These are phyloP conservation scores for Gallinago jamesoni DNA, from an alignment of 2,113 vertebrate genomes.

Conservation along the genomic window DNA sequence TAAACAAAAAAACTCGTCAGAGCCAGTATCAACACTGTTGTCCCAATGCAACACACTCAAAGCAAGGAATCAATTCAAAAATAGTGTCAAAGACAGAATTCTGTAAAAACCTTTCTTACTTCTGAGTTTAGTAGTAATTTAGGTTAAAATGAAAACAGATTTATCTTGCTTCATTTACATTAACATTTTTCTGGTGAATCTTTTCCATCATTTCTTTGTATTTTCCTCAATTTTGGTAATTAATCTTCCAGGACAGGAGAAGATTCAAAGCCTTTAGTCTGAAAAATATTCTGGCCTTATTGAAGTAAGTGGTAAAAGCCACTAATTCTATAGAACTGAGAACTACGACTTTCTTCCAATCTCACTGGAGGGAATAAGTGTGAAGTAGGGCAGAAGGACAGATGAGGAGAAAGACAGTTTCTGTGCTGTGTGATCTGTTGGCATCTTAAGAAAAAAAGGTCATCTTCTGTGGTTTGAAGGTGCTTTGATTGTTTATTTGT, in stretches of 20 bases:
- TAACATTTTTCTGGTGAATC: not conserved
- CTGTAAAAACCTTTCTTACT: not conserved
- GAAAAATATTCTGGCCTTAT: not conserved
- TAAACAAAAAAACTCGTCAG: not conserved
- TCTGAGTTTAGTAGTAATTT: not conserved
- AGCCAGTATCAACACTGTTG: not conserved
- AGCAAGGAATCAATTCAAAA: not conserved
- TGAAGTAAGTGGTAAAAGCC: not conserved
- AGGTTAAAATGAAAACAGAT: not conserved
- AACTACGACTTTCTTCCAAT: not conserved
- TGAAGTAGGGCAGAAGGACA: not conserved
- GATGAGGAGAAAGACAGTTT: not conserved
- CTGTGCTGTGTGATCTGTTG: not conserved
- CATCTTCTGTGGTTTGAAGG: not conserved
- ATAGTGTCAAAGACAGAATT: not conserved
- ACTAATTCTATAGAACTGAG: not conserved
- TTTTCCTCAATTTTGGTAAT: not conserved
- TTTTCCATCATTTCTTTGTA: accelerated
- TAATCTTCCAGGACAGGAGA: not conserved
- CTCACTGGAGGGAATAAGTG: accelerated
- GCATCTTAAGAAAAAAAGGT: not conserved
- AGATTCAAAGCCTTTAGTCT: not conserved
- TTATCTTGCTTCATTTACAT: not conserved
- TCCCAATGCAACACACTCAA: not conserved
- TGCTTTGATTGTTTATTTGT: not conserved